phyloP scores from a whole-genome alignment of 2,113 vertebrate genomes.

The Ictalurus furcatus region DNA sequence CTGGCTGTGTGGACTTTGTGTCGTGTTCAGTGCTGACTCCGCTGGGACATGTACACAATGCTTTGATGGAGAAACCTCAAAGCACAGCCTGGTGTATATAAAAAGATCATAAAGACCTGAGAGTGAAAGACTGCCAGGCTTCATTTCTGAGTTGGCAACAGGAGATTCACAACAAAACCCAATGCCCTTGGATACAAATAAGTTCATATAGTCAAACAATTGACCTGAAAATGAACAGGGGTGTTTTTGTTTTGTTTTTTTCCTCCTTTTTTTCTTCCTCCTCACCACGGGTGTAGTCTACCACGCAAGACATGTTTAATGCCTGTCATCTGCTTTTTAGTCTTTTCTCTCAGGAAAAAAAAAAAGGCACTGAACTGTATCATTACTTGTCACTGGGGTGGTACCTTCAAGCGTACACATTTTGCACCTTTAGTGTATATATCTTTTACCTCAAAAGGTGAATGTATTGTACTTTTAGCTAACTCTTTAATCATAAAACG shows the following conservation, averaged over 20 bases:
- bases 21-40: not conserved
- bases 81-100: not conserved
- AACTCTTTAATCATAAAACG: not conserved
- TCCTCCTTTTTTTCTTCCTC: too few relatives aligned
- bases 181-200: not conserved
- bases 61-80: conserved; percentile 20
- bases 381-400: not conserved
- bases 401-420: not conserved
- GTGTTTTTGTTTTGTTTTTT: too few relatives aligned
- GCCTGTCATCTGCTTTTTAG: not conserved
- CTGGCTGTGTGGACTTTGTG: not conserved
- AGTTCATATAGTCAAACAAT: not conserved
- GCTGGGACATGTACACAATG: not conserved
- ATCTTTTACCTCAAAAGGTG: not conserved
- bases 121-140: conserved; percentile 2
- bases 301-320: not conserved
- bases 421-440: not conserved
- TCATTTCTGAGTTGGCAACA: not conserved
- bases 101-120: not conserved
- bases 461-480: not conserved
- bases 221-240: not conserved
- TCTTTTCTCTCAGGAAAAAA: not conserved
- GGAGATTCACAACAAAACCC: not conserved
- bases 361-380: not conserved
- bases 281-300: not conserved